Evolutionary conservation across 1,140 invertebrate species (phyloP), one percentile per base, ranked within the genome.

Genomic region (Pemphigus obesinymphae): DNA sequence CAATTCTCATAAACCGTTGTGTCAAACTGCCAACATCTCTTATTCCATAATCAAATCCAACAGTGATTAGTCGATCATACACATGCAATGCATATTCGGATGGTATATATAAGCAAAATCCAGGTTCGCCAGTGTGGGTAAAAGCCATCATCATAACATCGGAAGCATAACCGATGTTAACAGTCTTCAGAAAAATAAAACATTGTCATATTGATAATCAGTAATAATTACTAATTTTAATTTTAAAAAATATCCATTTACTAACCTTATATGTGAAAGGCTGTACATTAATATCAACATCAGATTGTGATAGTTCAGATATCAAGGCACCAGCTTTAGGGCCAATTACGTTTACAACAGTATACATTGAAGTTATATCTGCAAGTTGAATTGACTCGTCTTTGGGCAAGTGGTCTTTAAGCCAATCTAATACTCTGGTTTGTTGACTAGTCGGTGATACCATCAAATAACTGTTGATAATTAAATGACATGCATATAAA

Each of bases 371-470:
- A 0, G 97, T 99, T 3, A 99, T 95, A 87, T 99, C 97, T 3
- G 93, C 93, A 13, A 98, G 88, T 40, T 93, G 92, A 2, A 99
- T 94, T 5, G 93, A 93, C 55, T 91, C 89, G 85, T 93, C 90
- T 15, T 87, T 84, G 1, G 96, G 96, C 68, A 97, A 89, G 87
- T 98, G 92, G n/a, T 93, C 90, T 83, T 92, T 92, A 40, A 99
- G 90, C 97, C 97, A 99, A 73, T 92, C 91, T 86, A 95, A 94
- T 84, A 95, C 96, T 10, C 97, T 90, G 0, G 96, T 97, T 88
- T 99, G 97, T 87, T 99, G 97, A 83, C 97, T 96, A 3, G 97
- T 98, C 3, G 97, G 98, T 3, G 96, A 96, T 84, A 99, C 97
- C 92, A 99, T 96, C 92, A 99, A 97, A 85, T 95, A 99, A 86